These are phyloP conservation scores for Sebastes steindachneri DNA, from an alignment of 2,797 vertebrate species.

Conservation along the genomic window DNA sequence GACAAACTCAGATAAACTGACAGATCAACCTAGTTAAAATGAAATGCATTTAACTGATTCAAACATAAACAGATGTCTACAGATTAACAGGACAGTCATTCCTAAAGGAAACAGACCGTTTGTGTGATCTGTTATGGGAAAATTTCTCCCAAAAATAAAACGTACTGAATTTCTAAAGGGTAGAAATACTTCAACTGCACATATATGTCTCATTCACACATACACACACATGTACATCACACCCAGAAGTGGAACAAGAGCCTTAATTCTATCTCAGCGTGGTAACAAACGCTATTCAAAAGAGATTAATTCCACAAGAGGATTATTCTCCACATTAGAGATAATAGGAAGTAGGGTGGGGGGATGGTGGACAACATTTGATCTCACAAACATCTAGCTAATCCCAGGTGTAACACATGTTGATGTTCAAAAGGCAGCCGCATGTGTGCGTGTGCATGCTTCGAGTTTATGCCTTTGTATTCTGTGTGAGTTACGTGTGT, in stretches of 20 bases:
- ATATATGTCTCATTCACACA: not conserved
- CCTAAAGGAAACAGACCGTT: not conserved
- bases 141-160: not conserved
- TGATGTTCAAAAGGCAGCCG: conserved; percentile 21
- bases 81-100: conserved; percentile 4
- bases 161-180: not conserved
- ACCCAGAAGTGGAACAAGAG: conserved; percentile 65
- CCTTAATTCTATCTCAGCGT: conserved; percentile 78
- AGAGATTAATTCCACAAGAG: conserved; percentile 84
- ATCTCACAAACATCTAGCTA: conserved; percentile 76
- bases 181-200: not conserved
- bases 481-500: not conserved
- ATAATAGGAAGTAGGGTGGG: conserved; percentile 70
- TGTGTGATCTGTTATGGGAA: not conserved
- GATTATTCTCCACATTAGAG: conserved; percentile 80
- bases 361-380: conserved; percentile 66
- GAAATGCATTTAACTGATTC: conserved; percentile 1
- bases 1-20: conserved; percentile 2
- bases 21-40: not conserved
- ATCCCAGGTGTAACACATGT: conserved; percentile 78
- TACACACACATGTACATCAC: conserved; percentile 12
- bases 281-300: conserved; percentile 81
- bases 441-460: not conserved
- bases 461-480: conserved; percentile 14
- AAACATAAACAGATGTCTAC: conserved; percentile 21